Conservation (phyloP, 2,888 invertebrate species). For the Acrobasis consociella region DNA sequence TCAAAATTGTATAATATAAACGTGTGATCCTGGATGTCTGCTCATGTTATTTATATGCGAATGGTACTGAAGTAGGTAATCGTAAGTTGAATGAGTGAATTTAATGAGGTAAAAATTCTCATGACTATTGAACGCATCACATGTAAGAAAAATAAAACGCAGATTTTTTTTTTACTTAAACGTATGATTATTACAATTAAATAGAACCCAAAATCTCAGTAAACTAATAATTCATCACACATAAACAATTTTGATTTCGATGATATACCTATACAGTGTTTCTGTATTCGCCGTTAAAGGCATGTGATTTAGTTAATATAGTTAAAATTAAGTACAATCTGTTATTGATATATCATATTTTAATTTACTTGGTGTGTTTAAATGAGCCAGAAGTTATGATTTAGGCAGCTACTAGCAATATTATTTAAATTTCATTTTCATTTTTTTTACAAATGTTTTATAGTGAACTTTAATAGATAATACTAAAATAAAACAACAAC, state of each 20-base stretch:
- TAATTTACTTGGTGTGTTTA: slow-evolving; percentile 38
- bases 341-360: slow-evolving; percentile 50
- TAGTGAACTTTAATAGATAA: too few relatives aligned
- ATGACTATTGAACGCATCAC: not conserved
- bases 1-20: slow-evolving; percentile 24
- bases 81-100: not conserved
- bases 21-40: slow-evolving; percentile 16
- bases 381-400: slow-evolving; percentile 8
- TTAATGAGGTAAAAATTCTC: not conserved
- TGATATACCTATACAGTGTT: slow-evolving; percentile 24
- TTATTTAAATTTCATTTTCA: slow-evolving; percentile 1
- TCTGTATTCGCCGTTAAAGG: slow-evolving; percentile 30
- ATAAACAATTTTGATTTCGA: slow-evolving; percentile 13
- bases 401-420: slow-evolving; percentile 4
- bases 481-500: too few relatives aligned
- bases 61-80: not conserved
- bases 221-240: not conserved
- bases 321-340: slow-evolving; percentile 71
- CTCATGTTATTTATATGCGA: not conserved
- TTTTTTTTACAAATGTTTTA: too few relatives aligned
- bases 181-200: not conserved
- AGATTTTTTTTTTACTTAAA: not conserved
- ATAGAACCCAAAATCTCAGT: slow-evolving; percentile 8
- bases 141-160: not conserved
- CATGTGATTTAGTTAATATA: slow-evolving; percentile 77